Evolutionary conservation across 2,797 vertebrate genomes (phyloP).

Genomic region (Lagodon rhomboides): DNA sequence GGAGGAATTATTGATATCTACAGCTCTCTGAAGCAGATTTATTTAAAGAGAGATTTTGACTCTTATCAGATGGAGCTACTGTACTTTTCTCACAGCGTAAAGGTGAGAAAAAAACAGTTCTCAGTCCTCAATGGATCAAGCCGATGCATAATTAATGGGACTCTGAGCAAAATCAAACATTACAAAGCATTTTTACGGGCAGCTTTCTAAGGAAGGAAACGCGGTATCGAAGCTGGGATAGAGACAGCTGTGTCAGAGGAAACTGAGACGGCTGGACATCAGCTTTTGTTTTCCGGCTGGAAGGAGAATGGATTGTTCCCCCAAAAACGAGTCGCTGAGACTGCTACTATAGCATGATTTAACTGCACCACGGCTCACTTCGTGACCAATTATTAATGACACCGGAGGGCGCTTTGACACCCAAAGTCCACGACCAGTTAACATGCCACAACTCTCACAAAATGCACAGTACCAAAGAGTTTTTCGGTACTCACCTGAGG

Average conservation of each 20-base stretch:
- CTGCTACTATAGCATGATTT: neutral
- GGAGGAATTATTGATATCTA: slow-evolving; percentile 13
- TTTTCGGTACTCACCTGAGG: slow-evolving; percentile 76
- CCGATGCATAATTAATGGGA: slow-evolving; percentile 73
- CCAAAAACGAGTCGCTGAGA: neutral
- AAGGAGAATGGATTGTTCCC: slow-evolving; percentile 21
- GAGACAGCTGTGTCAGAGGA: slow-evolving; percentile 46
- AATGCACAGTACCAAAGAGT: slow-evolving; percentile 2
- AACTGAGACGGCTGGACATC: slow-evolving; percentile 27
- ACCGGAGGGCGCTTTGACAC: neutral
- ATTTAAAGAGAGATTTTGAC: slow-evolving; percentile 19
- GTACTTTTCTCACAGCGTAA: slow-evolving; percentile 18
- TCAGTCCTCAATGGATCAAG: slow-evolving; percentile 39
- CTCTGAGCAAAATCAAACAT: slow-evolving; percentile 58
- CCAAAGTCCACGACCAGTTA: slow-evolving; percentile 13
- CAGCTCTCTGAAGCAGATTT: slow-evolving; percentile 20
- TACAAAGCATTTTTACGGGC: slow-evolving; percentile 59
- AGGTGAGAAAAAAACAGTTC: slow-evolving; percentile 45
- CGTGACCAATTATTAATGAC: slow-evolving; percentile 1
- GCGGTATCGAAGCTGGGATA: slow-evolving; percentile 26
- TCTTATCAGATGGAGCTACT: neutral
- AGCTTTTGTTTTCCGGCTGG: slow-evolving; percentile 32
- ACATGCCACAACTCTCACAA: neutral
- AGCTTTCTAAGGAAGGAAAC: slow-evolving; percentile 45
- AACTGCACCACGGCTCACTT: neutral